These are phyloP conservation scores for Cryptosula pallasiana DNA, from an alignment of 2,888 invertebrate genomes.

Conservation along the genomic window DNA sequence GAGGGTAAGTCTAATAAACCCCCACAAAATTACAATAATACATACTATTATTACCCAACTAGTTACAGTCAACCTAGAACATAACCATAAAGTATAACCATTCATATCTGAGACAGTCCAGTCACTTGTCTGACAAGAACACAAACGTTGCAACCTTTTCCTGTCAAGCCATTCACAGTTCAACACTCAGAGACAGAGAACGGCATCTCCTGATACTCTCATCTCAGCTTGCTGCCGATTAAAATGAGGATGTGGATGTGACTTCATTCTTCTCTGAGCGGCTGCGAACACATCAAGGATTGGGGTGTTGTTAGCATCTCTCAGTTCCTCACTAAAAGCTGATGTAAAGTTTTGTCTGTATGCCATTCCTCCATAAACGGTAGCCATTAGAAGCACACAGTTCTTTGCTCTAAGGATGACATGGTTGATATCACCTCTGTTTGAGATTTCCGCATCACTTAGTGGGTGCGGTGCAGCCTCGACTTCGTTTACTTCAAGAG, in stretches of 20 bases:
- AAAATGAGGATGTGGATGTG: not conserved
- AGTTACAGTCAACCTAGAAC: too few species aligned
- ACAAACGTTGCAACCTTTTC: too few species aligned
- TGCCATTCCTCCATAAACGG: not conserved
- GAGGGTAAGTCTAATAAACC: too few species aligned
- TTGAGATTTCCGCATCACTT: not conserved
- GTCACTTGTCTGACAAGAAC: too few species aligned
- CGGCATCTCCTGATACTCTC: too few species aligned
- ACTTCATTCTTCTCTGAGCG: not conserved
- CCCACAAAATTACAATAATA: too few species aligned
- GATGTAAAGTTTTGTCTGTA: not conserved
- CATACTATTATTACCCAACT: too few species aligned
- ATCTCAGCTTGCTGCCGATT: not conserved
- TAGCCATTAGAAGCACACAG: constrained; percentile 1
- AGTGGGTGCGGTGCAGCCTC: not conserved
- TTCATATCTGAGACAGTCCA: too few species aligned
- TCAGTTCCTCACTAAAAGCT: not conserved
- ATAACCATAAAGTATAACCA: too few species aligned
- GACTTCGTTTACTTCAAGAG: not conserved
- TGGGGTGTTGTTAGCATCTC: not conserved
- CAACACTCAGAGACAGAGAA: too few species aligned
- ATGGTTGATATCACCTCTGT: not conserved
- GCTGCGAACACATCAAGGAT: not conserved
- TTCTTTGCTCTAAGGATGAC: not conserved
- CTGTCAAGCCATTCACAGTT: too few species aligned